Conservation (phyloP, 35 echinoderm and acorn worm species). For the Apostichopus californicus region DNA sequence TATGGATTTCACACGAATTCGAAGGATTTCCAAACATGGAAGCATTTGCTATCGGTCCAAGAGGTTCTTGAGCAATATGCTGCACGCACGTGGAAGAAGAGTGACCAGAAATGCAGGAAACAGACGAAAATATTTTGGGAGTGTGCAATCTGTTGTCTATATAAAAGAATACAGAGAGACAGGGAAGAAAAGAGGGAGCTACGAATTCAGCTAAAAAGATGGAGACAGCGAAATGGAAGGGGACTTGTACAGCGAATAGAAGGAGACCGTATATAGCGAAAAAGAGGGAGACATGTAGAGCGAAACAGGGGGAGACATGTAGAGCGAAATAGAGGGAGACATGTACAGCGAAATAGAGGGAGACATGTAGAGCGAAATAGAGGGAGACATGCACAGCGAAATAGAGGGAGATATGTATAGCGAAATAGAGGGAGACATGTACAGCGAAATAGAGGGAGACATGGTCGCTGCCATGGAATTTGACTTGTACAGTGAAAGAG, state of each 20-base stretch:
- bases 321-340: neutral
- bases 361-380: no score
- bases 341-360: neutral
- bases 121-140: slow-evolving; percentile 13
- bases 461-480: neutral
- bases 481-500: neutral
- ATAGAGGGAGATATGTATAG: neutral
- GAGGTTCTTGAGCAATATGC: no score
- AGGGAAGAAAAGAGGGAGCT: no score
- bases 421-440: slow-evolving; percentile 19
- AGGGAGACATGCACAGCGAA: no score
- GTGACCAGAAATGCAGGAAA: neutral
- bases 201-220: no score
- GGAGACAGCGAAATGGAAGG: no score
- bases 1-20: no score
- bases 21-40: no score
- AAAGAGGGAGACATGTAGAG: neutral
- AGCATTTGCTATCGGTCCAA: no score
- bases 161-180: neutral
- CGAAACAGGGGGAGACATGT: neutral
- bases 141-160: neutral
- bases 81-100: neutral
- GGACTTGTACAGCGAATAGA: neutral
- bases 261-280: neutral
- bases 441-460: neutral